Conservation (phyloP, 1,140 invertebrate genomes). For the Macrotrachela quadricornifera region DNA sequence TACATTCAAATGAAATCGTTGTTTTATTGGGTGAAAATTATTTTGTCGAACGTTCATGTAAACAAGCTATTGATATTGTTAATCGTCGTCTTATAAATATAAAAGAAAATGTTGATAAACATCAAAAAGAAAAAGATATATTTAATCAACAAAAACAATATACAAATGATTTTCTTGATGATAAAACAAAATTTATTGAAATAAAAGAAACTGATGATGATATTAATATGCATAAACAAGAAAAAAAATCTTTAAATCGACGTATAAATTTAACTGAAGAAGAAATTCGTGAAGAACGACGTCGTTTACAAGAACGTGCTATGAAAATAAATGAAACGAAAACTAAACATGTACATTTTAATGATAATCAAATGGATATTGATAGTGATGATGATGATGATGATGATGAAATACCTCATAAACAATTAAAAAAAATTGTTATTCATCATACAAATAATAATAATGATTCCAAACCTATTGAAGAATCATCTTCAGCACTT, state of each 20-base stretch:
- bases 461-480: neutral
- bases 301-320: constrained; percentile 2
- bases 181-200: constrained; percentile 4
- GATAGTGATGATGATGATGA: neutral
- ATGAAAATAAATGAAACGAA: neutral
- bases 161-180: constrained; percentile 1
- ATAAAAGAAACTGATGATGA: constrained; percentile 6
- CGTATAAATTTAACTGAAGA: neutral
- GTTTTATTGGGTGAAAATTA: constrained; percentile 45
- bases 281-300: constrained; percentile 1
- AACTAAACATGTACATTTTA: neutral
- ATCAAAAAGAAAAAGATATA: neutral
- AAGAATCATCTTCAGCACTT: neutral
- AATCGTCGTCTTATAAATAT: constrained; percentile 39
- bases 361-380: neutral
- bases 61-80: constrained; percentile 41
- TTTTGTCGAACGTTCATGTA: constrained; percentile 45
- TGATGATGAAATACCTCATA: neutral
- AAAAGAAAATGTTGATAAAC: neutral
- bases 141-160: neutral
- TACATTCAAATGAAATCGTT: constrained; percentile 49
- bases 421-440: neutral
- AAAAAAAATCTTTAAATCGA: neutral
- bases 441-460: neutral
- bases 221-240: neutral